Conservation (phyloP, 2,113 vertebrate genomes). For the Sylvicapra grimmia region DNA sequence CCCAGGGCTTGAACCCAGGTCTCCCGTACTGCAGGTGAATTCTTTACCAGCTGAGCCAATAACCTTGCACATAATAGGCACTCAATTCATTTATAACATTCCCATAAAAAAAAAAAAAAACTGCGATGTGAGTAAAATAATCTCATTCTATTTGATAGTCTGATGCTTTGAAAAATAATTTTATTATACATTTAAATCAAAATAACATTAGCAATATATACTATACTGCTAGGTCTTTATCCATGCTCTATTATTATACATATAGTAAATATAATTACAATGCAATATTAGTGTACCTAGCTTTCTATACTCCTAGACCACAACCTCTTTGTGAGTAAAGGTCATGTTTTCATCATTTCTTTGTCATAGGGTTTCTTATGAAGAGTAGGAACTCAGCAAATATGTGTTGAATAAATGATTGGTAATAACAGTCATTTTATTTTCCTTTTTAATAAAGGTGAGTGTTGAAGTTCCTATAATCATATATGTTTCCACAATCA, state of each 20-base stretch:
- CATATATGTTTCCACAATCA: background rate
- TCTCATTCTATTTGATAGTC: background rate
- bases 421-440: background rate
- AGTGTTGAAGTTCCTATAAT: background rate
- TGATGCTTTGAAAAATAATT: background rate
- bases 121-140: background rate
- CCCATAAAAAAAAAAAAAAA: background rate
- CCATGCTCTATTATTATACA: background rate
- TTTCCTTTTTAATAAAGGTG: background rate
- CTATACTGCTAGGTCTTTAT: background rate
- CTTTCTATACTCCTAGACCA: background rate
- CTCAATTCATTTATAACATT: background rate
- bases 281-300: background rate
- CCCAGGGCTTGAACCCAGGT: background rate
- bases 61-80: background rate
- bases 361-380: background rate
- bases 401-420: slow-evolving; percentile 9
- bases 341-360: background rate
- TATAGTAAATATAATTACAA: background rate
- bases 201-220: background rate
- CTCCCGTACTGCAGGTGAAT: background rate
- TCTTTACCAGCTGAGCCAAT: background rate
- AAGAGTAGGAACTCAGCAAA: background rate
- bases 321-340: background rate
- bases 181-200: background rate